Percentiles rank a stretch among this genome's conserved stretches.
Evolutionary conservation across 2,113 vertebrate genomes (phyloP).

Genomic region (Pollimyrus isidori): DNA sequence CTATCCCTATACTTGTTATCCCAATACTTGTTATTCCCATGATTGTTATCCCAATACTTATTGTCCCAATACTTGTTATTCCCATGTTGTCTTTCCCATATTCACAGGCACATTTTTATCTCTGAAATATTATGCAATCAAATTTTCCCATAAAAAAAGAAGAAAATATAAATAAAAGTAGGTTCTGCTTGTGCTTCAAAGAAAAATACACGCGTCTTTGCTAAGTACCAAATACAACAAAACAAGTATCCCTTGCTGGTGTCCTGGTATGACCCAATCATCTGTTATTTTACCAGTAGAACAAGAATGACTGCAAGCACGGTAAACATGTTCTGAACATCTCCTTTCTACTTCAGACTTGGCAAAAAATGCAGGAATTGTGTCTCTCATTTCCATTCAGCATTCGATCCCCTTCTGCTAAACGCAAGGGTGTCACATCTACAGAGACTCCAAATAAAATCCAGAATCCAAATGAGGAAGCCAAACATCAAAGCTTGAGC

Average conservation of each 20-base stretch:
- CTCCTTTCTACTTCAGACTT: slow-evolving; percentile 45
- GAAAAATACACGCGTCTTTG: neutral
- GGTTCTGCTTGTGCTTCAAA: slow-evolving; percentile 14
- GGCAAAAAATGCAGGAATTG: slow-evolving; percentile 34
- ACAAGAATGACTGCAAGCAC: slow-evolving; percentile 54
- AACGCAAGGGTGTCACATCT: neutral
- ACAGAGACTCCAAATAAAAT: neutral
- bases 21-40: neutral
- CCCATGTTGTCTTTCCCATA: neutral
- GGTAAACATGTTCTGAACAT: slow-evolving; percentile 53
- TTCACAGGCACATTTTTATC: neutral
- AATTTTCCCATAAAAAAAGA: neutral
- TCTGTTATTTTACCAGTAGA: slow-evolving; percentile 61
- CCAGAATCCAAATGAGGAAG: neutral
- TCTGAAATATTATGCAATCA: neutral
- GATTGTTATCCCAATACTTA: too few relatives aligned
- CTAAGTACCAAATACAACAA: slow-evolving; percentile 56
- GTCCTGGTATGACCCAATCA: slow-evolving; percentile 59
- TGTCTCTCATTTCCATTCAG: slow-evolving; percentile 32
- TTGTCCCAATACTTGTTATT: neutral
- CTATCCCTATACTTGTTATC: neutral
- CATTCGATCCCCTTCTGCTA: slow-evolving; percentile 22
- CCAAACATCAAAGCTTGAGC: neutral
- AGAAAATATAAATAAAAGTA: neutral
- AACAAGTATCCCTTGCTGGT: slow-evolving; percentile 40